Evolutionary conservation across 1,140 invertebrate species (phyloP), one percentile per base, ranked within the genome.

Genomic region (Eumeta japonica): DNA sequence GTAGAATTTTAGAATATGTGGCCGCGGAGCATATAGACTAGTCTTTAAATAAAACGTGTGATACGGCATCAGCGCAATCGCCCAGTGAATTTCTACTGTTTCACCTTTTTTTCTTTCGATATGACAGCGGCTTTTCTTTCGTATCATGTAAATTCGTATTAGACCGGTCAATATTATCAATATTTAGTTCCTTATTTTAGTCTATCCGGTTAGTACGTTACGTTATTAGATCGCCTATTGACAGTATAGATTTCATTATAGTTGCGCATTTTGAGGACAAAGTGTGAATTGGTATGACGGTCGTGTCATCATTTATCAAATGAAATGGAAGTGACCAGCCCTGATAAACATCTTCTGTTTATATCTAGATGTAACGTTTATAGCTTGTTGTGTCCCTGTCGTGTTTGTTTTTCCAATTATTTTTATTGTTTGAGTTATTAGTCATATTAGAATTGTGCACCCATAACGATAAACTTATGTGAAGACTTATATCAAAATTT

Each of bases 1-100:
- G n/a, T n/a, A n/a, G n/a, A n/a, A n/a, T n/a, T n/a, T 60, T 66
- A 71, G 61, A 65, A 64, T 52, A 51, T 52, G 42, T 47, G 46
- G 53, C 60, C 57, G 58, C 58, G 62, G 54, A 51, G 57, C 48
- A 55, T 63, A 57, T 63, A 52, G 60, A 53, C 55, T 48, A 51
- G 53, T 60, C 53, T 55, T 54, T 63, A 64, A 60, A 62, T 64
- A 59, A 59, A 62, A 51, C 49, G 27, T 42, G 36, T 47, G 16
- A 15, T 16, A 43, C 43, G 48, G 46, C 43, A 44, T 32, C 50
- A 56, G 53, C 58, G 55, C 52, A 54, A 56, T 52, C 52, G 42
- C 40, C 50, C 49, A 45, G 52, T 49, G 50, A n/a, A n/a, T 13
- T 10, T 54, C 45, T 52, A 38, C 49, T 46, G 41, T 48, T 34